Conservation (phyloP, 2,113 vertebrate species). For the Ptilonorhynchus violaceus region DNA sequence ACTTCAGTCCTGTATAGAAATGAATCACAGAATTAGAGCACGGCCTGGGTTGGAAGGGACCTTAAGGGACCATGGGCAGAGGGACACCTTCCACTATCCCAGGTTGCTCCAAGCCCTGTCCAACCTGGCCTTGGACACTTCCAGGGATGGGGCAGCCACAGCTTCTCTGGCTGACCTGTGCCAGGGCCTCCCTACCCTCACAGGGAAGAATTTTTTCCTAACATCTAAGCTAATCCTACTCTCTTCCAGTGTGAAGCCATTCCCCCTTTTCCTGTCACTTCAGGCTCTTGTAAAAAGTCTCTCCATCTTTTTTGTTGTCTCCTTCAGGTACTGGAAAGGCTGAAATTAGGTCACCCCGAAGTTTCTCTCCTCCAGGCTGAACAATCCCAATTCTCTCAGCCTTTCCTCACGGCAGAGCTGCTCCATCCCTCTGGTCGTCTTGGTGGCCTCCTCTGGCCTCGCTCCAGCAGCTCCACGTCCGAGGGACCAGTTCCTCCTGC, state of each 20-base stretch:
- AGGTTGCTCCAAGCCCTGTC: rapidly evolving
- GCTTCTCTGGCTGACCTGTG: neutral
- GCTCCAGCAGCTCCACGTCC: neutral
- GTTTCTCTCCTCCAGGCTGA: neutral
- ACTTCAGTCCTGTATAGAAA: neutral
- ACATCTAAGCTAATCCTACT: neutral
- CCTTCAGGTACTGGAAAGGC: neutral
- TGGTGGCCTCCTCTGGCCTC: neutral
- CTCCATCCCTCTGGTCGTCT: neutral
- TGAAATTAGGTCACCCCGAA: neutral
- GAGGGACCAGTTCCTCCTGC: rapidly evolving
- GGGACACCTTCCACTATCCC: neutral
- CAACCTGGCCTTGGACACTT: rapidly evolving
- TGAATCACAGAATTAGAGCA: neutral
- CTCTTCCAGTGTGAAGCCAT: neutral
- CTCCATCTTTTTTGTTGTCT: neutral
- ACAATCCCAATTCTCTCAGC: neutral
- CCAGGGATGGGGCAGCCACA: neutral
- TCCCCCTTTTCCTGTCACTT: neutral
- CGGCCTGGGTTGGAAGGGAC: neutral
- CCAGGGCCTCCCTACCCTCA: neutral
- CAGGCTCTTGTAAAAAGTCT: neutral
- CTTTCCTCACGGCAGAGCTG: neutral
- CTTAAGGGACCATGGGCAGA: neutral
- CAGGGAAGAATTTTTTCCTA: neutral